A percentile compares a stretch with the other conserved stretches of the same genome.
phyloP scores from a whole-genome alignment of 1,140 invertebrate species.

The Phenacoccus solenopsis region DNA sequence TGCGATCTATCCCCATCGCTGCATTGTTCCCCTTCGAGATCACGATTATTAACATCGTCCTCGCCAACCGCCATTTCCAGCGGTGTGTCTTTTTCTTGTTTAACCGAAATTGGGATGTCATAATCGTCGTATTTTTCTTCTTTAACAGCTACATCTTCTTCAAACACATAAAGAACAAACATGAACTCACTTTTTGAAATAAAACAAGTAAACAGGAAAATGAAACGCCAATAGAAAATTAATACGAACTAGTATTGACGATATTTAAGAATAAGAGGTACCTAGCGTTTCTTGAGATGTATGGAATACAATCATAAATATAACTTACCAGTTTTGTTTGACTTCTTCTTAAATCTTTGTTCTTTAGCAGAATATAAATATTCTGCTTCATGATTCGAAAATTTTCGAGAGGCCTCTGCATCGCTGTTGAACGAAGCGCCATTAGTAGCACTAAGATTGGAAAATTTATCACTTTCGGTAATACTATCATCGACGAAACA shows the following conservation, averaged over 20 bases:
- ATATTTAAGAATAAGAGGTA: not conserved
- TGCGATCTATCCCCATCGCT: too few relatives aligned
- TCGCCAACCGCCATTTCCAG: not conserved
- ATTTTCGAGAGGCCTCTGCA: not conserved
- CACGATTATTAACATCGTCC: not conserved
- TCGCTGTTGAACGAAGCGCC: not conserved
- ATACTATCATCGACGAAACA: not conserved
- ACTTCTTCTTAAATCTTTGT: not conserved
- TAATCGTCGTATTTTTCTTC: constrained; percentile 8
- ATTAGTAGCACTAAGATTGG: not conserved
- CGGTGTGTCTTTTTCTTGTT: not conserved
- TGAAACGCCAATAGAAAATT: too few relatives aligned
- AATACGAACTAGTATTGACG: not conserved
- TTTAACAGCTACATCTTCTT: not conserved
- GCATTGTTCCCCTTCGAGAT: not conserved
- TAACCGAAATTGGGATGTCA: not conserved
- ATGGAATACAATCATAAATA: not conserved
- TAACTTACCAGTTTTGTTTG: not conserved
- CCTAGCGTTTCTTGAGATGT: too few relatives aligned
- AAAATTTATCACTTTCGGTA: not conserved
- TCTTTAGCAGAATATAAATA: not conserved
- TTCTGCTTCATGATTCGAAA: not conserved
- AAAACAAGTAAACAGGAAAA: not conserved
- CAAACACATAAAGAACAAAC: not conserved
- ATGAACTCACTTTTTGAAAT: not conserved